phyloP scores from a whole-genome alignment of 2,888 invertebrate genomes.

The Xylota segnis region DNA sequence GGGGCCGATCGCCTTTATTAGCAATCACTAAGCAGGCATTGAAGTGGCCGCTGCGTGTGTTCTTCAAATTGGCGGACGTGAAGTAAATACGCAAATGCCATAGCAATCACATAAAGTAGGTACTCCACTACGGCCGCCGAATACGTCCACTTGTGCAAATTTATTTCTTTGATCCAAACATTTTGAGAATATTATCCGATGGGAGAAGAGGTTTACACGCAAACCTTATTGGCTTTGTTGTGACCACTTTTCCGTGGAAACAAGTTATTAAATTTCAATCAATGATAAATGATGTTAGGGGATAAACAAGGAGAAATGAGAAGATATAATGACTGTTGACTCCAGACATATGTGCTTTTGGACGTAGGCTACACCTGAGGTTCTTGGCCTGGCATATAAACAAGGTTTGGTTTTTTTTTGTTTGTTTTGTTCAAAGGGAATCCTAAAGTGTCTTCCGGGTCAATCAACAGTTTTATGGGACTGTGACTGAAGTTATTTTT shows the following conservation, averaged over 20 bases:
- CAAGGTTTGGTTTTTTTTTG: not conserved
- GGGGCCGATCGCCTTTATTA: constrained; percentile 4
- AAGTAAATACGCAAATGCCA: constrained; percentile 13
- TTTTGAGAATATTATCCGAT: not conserved
- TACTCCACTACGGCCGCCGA: constrained; percentile 11
- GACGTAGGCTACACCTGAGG: not conserved
- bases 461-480: constrained; percentile 19
- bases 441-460: constrained; percentile 22
- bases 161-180: constrained; percentile 15
- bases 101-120: not conserved
- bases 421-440: constrained; percentile 4
- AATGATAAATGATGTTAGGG: constrained; percentile 2
- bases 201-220: not conserved
- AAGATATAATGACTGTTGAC: not conserved
- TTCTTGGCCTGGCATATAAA: constrained; percentile 23
- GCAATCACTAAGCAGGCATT: constrained; percentile 6
- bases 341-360: too few relatives aligned
- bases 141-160: constrained; percentile 16
- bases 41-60: constrained; percentile 22
- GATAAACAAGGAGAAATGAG: not conserved
- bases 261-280: constrained; percentile 22
- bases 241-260: constrained; percentile 8
- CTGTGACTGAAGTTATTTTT: not conserved
- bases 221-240: not conserved
- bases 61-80: constrained; percentile 38